Percentiles rank a stretch among this genome's conserved stretches.
These are phyloP conservation scores for Strigamia maritima DNA, from an alignment of 2,888 invertebrate species.

Conservation along the genomic window DNA sequence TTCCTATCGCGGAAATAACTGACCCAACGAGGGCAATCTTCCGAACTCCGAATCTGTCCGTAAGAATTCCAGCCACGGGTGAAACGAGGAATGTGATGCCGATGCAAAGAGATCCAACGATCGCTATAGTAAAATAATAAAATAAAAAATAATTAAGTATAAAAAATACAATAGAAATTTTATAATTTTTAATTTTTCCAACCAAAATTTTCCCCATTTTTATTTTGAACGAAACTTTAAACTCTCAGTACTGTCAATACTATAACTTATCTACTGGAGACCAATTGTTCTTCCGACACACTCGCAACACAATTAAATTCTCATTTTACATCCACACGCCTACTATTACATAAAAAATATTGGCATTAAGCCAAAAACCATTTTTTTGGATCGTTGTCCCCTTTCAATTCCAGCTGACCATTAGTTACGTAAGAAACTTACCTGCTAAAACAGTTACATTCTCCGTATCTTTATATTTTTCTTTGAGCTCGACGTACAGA, in stretches of 20 bases:
- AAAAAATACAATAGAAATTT: slow-evolving; percentile 7
- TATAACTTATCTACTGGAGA: not conserved
- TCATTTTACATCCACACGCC: not conserved
- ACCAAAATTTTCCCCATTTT: not conserved
- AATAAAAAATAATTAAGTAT: slow-evolving; percentile 35
- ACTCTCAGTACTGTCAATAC: not conserved
- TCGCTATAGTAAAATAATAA: slow-evolving; percentile 63
- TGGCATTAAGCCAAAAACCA: not conserved
- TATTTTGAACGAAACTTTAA: not conserved
- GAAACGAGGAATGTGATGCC: slow-evolving; percentile 86
- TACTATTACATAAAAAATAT: not conserved
- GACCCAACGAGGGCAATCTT: slow-evolving; percentile 80
- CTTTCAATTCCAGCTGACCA: not conserved
- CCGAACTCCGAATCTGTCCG: slow-evolving; percentile 79
- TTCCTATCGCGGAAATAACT: slow-evolving; percentile 69
- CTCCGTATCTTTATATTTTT: slow-evolving; percentile 62
- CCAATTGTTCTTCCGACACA: slow-evolving; percentile 23
- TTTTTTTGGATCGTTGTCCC: slow-evolving; percentile 26
- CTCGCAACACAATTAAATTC: slow-evolving; percentile 5
- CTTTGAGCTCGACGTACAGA: slow-evolving; percentile 67
- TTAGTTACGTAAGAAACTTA: slow-evolving; percentile 52
- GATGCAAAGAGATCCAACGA: slow-evolving; percentile 82
- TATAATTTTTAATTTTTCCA: not conserved
- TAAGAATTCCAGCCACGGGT: slow-evolving; percentile 79
- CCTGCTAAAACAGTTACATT: slow-evolving; percentile 79